These are phyloP conservation scores for Drosophila lowei DNA, from an alignment of 1,140 invertebrate genomes.

Conservation along the genomic window DNA sequence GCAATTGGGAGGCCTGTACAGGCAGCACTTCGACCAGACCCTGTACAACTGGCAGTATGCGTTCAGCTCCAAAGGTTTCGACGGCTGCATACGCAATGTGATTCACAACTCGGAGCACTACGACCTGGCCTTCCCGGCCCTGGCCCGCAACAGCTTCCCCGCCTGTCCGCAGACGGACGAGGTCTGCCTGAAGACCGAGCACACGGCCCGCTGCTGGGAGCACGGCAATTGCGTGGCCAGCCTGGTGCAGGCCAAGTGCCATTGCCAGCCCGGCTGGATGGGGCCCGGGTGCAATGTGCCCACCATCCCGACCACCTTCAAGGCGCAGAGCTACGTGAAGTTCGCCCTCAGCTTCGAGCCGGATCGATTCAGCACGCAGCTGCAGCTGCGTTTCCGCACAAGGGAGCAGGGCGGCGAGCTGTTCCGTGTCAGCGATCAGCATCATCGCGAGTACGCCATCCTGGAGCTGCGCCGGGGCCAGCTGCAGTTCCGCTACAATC, in stretches of 20 bases:
- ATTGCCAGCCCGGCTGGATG: slow-evolving; percentile 87
- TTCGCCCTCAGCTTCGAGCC: slow-evolving; percentile 88
- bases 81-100: slow-evolving; percentile 88
- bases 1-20: slow-evolving; percentile 87
- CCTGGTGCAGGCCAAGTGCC: slow-evolving; percentile 85
- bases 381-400: slow-evolving; percentile 88
- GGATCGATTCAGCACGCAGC: slow-evolving; percentile 85
- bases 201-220: slow-evolving; percentile 84
- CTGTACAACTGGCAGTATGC: slow-evolving; percentile 84
- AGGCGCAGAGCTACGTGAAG: slow-evolving; percentile 87
- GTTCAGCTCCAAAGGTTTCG: slow-evolving; percentile 85
- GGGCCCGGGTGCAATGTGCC: slow-evolving; percentile 85
- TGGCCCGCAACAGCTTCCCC: slow-evolving; percentile 84
- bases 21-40: slow-evolving; percentile 84
- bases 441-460: slow-evolving; percentile 87
- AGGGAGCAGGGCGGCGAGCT: slow-evolving; percentile 87
- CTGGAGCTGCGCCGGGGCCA: slow-evolving; percentile 86
- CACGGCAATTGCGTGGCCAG: slow-evolving; percentile 87
- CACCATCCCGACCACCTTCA: slow-evolving; percentile 86
- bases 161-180: slow-evolving; percentile 86
- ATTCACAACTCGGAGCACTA: slow-evolving; percentile 88
- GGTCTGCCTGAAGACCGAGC: slow-evolving; percentile 84
- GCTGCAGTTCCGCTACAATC: slow-evolving; percentile 86
- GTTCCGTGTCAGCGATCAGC: slow-evolving; percentile 86
- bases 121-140: slow-evolving; percentile 86